Percentiles rank a stretch among this genome's conserved stretches.
Conservation (phyloP, 2,113 vertebrate species). For the Caloenas nicobarica region DNA sequence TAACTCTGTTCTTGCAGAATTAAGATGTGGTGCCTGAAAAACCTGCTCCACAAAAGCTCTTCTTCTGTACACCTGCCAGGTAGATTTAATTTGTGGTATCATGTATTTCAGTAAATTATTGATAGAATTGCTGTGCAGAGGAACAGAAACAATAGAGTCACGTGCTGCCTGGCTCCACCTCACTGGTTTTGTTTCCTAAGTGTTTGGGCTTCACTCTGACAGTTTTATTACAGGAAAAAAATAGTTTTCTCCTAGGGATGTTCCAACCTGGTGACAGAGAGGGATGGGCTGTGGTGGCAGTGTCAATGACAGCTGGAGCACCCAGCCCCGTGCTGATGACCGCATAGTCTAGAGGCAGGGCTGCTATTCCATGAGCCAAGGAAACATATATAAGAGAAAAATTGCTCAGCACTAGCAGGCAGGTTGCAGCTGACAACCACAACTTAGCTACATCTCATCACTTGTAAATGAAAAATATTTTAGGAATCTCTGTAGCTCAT, state of each 20-base stretch:
- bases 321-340: background rate
- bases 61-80: background rate
- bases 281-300: background rate
- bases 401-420: background rate
- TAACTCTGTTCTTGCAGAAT: background rate
- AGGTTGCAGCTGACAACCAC: background rate
- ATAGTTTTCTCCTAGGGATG: background rate
- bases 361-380: background rate
- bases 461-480: background rate
- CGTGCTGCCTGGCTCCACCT: background rate
- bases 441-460: background rate
- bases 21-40: background rate
- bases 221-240: background rate
- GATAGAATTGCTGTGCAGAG: background rate
- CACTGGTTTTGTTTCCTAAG: background rate
- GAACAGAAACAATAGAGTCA: slow-evolving; percentile 6
- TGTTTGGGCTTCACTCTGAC: background rate
- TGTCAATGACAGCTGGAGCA: background rate
- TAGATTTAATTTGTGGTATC: background rate
- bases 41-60: background rate
- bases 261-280: background rate
- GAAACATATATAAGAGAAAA: background rate
- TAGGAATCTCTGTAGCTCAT: background rate
- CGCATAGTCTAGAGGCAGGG: background rate
- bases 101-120: slow-evolving; percentile 35